phyloP scores from a whole-genome alignment of 1,140 invertebrate genomes.

The Melipona quadrifasciata region DNA sequence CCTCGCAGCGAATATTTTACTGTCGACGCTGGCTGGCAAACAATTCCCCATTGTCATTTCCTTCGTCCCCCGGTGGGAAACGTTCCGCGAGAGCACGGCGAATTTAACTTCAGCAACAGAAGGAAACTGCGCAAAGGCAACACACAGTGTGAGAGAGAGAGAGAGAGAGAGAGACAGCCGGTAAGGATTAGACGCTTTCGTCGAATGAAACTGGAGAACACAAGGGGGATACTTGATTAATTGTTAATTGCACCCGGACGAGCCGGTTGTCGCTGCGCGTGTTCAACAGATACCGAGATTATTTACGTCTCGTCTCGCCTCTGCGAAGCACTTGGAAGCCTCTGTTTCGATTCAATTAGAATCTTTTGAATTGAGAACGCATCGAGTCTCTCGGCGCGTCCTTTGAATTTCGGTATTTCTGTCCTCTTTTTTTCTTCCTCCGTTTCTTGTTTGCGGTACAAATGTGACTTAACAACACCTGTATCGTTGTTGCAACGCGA shows the following conservation, averaged over 20 bases:
- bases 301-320: background rate
- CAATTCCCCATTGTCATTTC: slow-evolving; percentile 18
- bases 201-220: background rate
- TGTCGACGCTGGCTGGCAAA: background rate
- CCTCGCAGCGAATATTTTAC: slow-evolving; percentile 10
- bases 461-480: no score
- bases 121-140: background rate
- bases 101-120: slow-evolving; percentile 8
- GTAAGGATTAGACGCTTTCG: background rate
- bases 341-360: background rate
- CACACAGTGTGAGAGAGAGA: no score
- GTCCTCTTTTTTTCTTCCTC: no score
- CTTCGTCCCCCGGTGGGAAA: background rate
- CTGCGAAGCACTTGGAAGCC: no score
- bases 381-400: no score
- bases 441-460: no score
- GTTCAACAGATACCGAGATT: background rate
- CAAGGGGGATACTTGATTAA: background rate
- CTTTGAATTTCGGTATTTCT: no score
- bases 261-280: background rate
- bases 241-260: slow-evolving; percentile 1
- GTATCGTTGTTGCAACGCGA: no score
- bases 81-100: background rate
- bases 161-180: background rate
- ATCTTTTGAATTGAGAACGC: background rate